Percentiles rank a stretch among this genome's conserved stretches.
Conservation (phyloP, 2,888 invertebrate genomes). For the Norana najaformis region DNA sequence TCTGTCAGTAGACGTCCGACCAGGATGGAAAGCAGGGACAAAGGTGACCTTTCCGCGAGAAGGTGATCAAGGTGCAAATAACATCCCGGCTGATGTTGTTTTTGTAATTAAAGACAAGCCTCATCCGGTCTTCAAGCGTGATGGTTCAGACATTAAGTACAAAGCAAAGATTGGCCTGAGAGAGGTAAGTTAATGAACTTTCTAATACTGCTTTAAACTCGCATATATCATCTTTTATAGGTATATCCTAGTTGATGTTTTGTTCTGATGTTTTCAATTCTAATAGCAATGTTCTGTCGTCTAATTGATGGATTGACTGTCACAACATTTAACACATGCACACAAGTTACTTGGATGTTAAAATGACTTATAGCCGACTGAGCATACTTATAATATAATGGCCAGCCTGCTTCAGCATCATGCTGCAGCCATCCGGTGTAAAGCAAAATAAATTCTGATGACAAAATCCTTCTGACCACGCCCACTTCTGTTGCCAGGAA, state of each 20-base stretch:
- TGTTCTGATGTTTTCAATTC: not conserved
- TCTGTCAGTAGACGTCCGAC: constrained; percentile 86
- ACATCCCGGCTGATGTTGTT: constrained; percentile 92
- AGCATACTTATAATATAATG: too few relatives aligned
- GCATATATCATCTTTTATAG: not conserved
- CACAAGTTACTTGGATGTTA: too few relatives aligned
- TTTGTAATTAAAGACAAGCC: constrained; percentile 95
- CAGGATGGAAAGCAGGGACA: constrained; percentile 97
- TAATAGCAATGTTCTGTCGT: too few relatives aligned
- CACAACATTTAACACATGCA: too few relatives aligned
- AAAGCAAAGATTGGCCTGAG: constrained; percentile 82
- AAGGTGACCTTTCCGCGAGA: constrained; percentile 96
- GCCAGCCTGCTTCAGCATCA: too few relatives aligned
- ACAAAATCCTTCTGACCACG: too few relatives aligned
- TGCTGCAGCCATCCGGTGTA: too few relatives aligned
- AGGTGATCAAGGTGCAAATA: constrained; percentile 89
- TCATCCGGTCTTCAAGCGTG: constrained; percentile 85
- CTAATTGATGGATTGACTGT: too few relatives aligned
- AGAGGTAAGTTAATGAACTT: constrained; percentile 73
- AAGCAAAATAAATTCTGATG: too few relatives aligned
- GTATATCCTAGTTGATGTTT: not conserved
- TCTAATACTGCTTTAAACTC: not conserved
- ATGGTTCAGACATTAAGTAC: constrained; percentile 88
- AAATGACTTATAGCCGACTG: too few relatives aligned
- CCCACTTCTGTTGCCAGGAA: too few relatives aligned